Evolutionary conservation across 2,888 invertebrate genomes (phyloP), one percentile per base, ranked within the genome.

Genomic region (Tiphia femorata): DNA sequence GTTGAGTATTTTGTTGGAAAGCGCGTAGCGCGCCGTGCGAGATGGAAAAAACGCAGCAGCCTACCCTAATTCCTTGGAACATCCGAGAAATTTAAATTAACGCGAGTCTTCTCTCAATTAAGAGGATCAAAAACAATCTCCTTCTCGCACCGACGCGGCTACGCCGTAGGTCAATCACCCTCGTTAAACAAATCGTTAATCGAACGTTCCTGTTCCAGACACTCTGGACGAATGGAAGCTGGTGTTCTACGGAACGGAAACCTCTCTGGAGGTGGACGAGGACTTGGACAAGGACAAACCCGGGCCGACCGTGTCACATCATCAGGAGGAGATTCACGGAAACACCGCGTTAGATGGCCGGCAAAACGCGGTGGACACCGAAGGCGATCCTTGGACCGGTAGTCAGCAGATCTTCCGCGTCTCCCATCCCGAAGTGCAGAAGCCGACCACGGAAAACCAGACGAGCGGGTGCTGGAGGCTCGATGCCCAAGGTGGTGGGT

Each of bases 191-290:
- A n/a, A n/a, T n/a, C n/a, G n/a, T n/a, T n/a, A n/a, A n/a, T n/a
- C n/a, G n/a, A n/a, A n/a, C n/a, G n/a, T n/a, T n/a, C n/a, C n/a
- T n/a, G 62, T 76, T 79, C 51, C 79, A 83, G 82, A 79, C 66
- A 78, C 72, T 0, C 55, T 94, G 54, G 88, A 89, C 46, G 91
- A 92, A 71, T 95, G 94, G 94, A 90, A 92, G 82, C 84, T 94
- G 76, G 90, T 92, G 76, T 89, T 95, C 81, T 92, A 93, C 83
- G 95, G 95, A 35, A 94, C 94, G 1, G 90, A 86, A 27, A 86
- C 85, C 7, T 83, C 85, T 1, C 84, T 87, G 20, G 84, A 81
- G 23, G 50, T 74, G 10, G 79, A 80, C 56, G 79, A 80, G 41
- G 75, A 73, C 7, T 62, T 78, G 47, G 79, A 77, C 57, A 75